phyloP scores from a whole-genome alignment of 2,113 vertebrate species.

The Misgurnus anguillicaudatus region DNA sequence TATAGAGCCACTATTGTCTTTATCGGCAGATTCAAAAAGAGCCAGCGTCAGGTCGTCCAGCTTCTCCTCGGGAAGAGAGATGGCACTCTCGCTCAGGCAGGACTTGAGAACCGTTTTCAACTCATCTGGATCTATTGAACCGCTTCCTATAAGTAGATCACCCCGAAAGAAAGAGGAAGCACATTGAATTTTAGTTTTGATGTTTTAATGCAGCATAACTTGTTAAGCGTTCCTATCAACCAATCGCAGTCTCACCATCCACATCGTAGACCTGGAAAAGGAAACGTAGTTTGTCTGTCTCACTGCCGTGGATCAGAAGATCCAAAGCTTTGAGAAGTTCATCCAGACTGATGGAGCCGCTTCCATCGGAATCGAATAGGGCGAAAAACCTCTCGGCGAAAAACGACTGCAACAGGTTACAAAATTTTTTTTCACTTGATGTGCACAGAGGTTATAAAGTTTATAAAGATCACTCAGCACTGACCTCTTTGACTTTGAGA shows the following conservation, averaged over 20 bases:
- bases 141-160: slow-evolving; percentile 74
- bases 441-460: not conserved
- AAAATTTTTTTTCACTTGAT: not conserved
- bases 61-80: slow-evolving; percentile 84
- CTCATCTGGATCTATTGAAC: slow-evolving; percentile 84
- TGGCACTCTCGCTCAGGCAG: slow-evolving; percentile 83
- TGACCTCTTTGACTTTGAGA: slow-evolving; percentile 89
- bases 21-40: slow-evolving; percentile 84
- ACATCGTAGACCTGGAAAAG: slow-evolving; percentile 90
- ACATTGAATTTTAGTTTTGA: too few relatives aligned
- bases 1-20: slow-evolving; percentile 83
- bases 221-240: not conserved
- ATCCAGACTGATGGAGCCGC: slow-evolving; percentile 82
- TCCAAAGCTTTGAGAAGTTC: slow-evolving; percentile 81
- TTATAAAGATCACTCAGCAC: slow-evolving; percentile 28
- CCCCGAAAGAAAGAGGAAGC: too few relatives aligned
- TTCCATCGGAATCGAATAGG: slow-evolving; percentile 83
- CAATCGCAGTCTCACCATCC: slow-evolving; percentile 76
- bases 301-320: slow-evolving; percentile 77
- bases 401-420: slow-evolving; percentile 76
- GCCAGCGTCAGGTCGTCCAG: slow-evolving; percentile 80
- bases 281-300: slow-evolving; percentile 85
- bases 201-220: too few relatives aligned
- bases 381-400: slow-evolving; percentile 88
- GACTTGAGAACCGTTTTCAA: slow-evolving; percentile 79